A percentile compares a stretch with the other conserved stretches of the same genome.
Evolutionary conservation across 2,797 vertebrate species (phyloP).

Genomic region (Gallinago nigripennis): DNA sequence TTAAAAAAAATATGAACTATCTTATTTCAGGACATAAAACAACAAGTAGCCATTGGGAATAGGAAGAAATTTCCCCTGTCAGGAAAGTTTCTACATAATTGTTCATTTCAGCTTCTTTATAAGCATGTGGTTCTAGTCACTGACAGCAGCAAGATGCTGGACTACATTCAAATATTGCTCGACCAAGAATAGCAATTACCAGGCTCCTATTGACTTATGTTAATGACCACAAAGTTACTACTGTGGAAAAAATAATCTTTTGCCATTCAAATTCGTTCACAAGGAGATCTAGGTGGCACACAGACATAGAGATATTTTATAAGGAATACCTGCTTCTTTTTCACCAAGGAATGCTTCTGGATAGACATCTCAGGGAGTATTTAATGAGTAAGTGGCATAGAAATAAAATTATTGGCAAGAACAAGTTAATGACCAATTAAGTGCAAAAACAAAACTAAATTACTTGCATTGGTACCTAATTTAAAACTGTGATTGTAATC

Average conservation of each 20-base stretch:
- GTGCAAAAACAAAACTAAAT: conserved; percentile 68
- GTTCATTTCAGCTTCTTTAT: background rate
- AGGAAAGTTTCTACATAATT: background rate
- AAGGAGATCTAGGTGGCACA: background rate
- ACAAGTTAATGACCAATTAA: conserved; percentile 74
- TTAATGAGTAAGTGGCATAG: conserved; percentile 45
- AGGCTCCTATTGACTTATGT: background rate
- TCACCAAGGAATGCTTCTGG: background rate
- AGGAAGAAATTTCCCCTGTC: background rate
- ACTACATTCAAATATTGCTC: background rate
- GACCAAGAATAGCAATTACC: background rate
- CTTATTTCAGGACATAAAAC: background rate
- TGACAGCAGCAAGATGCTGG: background rate
- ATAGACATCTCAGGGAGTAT: conserved; percentile 42
- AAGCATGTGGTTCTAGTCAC: background rate
- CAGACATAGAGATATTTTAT: background rate
- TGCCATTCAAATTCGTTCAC: background rate
- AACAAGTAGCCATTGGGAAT: background rate
- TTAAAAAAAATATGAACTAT: background rate
- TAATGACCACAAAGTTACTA: background rate
- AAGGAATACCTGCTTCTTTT: background rate
- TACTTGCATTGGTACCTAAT: conserved; percentile 65
- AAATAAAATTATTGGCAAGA: conserved; percentile 72
- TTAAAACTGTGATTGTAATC: conserved; percentile 72
- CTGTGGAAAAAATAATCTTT: background rate